Evolutionary conservation across 23 tunicate species (phyloP).

Genomic region (Diplosoma virens): DNA sequence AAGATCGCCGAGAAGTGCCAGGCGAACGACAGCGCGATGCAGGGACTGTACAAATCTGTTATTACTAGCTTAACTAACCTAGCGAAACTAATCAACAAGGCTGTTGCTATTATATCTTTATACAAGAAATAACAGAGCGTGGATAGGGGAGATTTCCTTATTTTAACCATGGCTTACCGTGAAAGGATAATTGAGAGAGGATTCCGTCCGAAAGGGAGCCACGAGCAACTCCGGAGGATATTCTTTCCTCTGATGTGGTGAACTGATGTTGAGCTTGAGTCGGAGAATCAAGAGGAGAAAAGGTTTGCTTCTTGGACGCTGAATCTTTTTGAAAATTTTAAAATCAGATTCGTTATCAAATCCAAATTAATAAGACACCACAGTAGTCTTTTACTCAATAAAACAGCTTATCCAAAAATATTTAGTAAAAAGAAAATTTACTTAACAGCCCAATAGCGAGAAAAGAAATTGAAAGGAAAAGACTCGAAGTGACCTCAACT

Average conservation of each 20-base stretch:
- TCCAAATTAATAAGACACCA: not conserved
- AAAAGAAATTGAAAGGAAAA: not conserved
- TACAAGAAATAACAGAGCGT: too few species aligned
- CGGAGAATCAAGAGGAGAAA: not conserved
- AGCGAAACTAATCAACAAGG: too few species aligned
- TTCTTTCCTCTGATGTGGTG: slow-evolving; percentile 1
- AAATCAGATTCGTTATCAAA: not conserved
- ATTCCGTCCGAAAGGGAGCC: slow-evolving; percentile 31
- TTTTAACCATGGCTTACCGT: too few species aligned
- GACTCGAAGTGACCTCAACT: not conserved
- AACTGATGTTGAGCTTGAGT: not conserved
- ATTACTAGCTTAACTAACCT: too few species aligned
- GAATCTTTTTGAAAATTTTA: not conserved
- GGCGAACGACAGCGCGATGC: too few species aligned
- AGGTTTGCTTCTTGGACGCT: not conserved
- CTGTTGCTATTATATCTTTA: too few species aligned
- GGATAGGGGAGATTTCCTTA: too few species aligned
- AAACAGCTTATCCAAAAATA: not conserved
- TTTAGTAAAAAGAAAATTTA: not conserved
- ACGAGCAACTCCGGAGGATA: not conserved
- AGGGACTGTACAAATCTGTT: too few species aligned
- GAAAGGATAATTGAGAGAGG: slow-evolving; percentile 9
- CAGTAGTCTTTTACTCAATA: too few species aligned
- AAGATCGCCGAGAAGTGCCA: too few species aligned
- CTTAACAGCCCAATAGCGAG: not conserved